Evolutionary conservation across 2,888 invertebrate genomes (phyloP).

Genomic region (Orthosia gracilis): DNA sequence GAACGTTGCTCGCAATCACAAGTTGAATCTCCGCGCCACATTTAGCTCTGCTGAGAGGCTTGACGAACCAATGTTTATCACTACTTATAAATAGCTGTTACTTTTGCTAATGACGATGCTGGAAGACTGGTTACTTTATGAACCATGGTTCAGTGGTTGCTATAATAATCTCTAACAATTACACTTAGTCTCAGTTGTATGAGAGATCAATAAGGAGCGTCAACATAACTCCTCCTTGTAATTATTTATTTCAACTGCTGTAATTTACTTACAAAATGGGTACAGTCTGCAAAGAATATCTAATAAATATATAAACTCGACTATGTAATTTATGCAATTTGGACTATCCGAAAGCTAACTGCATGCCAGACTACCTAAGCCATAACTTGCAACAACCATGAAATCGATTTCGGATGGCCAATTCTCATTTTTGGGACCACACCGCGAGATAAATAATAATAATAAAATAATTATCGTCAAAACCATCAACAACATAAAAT

Average conservation of each 20-base stretch:
- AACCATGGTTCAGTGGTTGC: slow-evolving; percentile 42
- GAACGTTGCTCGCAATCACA: slow-evolving; percentile 74
- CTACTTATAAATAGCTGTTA: slow-evolving; percentile 59
- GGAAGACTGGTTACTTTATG: slow-evolving; percentile 34
- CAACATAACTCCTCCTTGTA: slow-evolving; percentile 56
- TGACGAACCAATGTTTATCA: slow-evolving; percentile 74
- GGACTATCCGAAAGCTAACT: not conserved
- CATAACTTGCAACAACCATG: slow-evolving; percentile 15
- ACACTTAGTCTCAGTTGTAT: slow-evolving; percentile 54
- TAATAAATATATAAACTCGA: not conserved
- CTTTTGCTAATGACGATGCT: slow-evolving; percentile 37
- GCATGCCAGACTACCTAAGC: slow-evolving; percentile 14
- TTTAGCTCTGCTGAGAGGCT: slow-evolving; percentile 72
- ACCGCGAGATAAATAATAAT: slow-evolving; percentile 24
- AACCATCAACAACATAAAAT: slow-evolving; percentile 54
- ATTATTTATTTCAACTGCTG: slow-evolving; percentile 48
- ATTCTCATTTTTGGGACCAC: slow-evolving; percentile 38
- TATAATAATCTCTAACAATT: slow-evolving; percentile 60
- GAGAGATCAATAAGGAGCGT: slow-evolving; percentile 57
- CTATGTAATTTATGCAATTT: not conserved
- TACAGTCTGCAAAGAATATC: slow-evolving; percentile 38
- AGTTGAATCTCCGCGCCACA: slow-evolving; percentile 71
- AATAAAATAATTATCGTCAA: slow-evolving; percentile 23
- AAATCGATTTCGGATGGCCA: slow-evolving; percentile 31
- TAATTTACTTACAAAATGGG: slow-evolving; percentile 27